Percentiles rank a stretch among this genome's conserved stretches.
Conservation (phyloP, 1,140 invertebrate genomes). For the Frieseomelitta varia region DNA sequence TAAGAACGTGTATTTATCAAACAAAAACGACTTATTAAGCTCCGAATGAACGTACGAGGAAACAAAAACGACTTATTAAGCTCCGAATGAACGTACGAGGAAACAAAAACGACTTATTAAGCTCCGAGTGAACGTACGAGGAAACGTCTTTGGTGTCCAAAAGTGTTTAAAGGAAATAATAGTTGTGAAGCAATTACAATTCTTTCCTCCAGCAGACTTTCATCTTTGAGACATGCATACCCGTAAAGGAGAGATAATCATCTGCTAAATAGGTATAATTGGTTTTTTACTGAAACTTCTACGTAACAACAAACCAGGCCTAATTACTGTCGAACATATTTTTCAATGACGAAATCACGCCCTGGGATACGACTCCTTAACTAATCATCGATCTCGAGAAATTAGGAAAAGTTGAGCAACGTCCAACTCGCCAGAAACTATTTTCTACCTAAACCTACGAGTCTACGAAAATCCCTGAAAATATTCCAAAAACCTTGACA, state of each 20-base stretch:
- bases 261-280: constrained; percentile 11
- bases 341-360: constrained; percentile 18
- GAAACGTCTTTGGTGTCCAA: background rate
- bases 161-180: background rate
- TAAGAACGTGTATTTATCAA: background rate
- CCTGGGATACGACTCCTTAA: background rate
- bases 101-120: background rate
- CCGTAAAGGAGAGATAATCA: background rate
- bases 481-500: no score
- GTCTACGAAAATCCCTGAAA: no score
- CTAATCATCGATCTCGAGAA: background rate
- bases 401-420: background rate
- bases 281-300: constrained; percentile 15
- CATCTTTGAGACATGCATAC: background rate
- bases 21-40: background rate
- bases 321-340: background rate
- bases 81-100: background rate
- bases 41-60: background rate
- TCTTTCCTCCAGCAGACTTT: background rate
- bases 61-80: background rate
- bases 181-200: background rate
- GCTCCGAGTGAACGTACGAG: background rate
- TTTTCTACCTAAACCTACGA: background rate
- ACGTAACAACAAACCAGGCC: background rate
- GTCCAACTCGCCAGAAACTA: background rate